Evolutionary conservation across 2,113 vertebrate species (phyloP).

Genomic region (Capreolus pygargus): DNA sequence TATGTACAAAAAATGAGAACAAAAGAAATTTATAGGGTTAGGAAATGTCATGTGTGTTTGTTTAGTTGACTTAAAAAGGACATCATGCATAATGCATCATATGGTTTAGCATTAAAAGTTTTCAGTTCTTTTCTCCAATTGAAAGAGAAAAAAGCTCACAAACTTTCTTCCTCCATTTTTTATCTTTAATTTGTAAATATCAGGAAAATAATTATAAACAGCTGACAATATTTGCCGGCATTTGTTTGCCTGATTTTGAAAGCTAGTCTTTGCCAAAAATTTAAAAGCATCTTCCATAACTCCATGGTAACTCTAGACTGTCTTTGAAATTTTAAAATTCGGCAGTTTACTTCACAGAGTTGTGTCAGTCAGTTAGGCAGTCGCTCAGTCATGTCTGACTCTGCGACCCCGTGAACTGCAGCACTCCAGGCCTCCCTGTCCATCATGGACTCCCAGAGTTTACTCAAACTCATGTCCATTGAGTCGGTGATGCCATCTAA

Average conservation of each 20-base stretch:
- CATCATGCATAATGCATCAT: not conserved
- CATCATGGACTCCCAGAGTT: not conserved
- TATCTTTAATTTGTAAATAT: not conserved
- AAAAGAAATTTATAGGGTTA: not conserved
- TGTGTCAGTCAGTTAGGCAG: not conserved
- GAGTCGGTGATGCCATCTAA: not conserved
- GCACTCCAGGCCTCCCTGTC: not conserved
- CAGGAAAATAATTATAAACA: not conserved
- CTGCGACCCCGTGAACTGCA: rapidly evolving
- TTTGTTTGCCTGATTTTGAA: not conserved
- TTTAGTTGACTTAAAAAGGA: not conserved
- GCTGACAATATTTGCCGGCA: not conserved
- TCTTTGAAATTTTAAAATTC: not conserved
- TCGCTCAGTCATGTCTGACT: not conserved
- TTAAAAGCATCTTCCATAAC: not conserved
- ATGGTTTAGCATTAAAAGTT: not conserved
- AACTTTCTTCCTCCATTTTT: not conserved
- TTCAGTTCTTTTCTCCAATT: not conserved
- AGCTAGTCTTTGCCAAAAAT: not conserved
- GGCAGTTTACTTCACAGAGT: not conserved
- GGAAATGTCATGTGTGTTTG: not conserved
- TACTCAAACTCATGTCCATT: not conserved
- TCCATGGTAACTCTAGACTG: not conserved
- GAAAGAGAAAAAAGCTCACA: not conserved
- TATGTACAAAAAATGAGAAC: not conserved